Evolutionary conservation across 1,140 invertebrate species (phyloP).

Genomic region (Bombus ignitus): DNA sequence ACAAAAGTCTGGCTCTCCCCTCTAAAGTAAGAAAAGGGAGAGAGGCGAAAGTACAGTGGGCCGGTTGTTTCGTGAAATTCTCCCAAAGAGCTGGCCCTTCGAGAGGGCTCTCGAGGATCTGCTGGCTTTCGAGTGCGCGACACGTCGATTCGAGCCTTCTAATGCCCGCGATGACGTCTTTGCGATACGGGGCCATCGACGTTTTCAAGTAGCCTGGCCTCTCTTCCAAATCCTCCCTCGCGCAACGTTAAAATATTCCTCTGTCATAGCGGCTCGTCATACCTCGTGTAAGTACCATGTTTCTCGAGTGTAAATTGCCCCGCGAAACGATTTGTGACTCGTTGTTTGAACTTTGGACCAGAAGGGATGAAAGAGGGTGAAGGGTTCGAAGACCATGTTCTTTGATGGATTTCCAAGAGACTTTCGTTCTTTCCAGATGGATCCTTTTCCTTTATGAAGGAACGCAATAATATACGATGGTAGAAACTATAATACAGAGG

Average conservation of each 20-base stretch:
- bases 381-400: neutral
- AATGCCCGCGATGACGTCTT: constrained; percentile 66
- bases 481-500: no score
- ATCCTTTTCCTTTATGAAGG: no score
- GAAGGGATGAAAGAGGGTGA: neutral
- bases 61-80: constrained; percentile 65
- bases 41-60: constrained; percentile 46
- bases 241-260: constrained; percentile 35
- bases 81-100: constrained; percentile 42
- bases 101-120: constrained; percentile 46
- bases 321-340: neutral
- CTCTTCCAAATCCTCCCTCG: constrained; percentile 41
- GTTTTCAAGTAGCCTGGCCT: constrained; percentile 51
- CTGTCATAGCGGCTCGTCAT: neutral
- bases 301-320: constrained; percentile 14
- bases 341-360: neutral
- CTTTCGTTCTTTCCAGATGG: neutral
- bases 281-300: constrained; percentile 32
- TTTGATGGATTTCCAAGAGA: neutral
- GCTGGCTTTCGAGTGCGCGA: constrained; percentile 39
- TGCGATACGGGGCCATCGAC: constrained; percentile 51
- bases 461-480: no score
- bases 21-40: neutral
- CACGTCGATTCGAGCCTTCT: constrained; percentile 57
- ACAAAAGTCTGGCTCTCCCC: constrained; percentile 11